Percentiles rank a stretch among this genome's conserved stretches.
Evolutionary conservation across 2,888 invertebrate genomes (phyloP).

Genomic region (Ectemnius lituratus): DNA sequence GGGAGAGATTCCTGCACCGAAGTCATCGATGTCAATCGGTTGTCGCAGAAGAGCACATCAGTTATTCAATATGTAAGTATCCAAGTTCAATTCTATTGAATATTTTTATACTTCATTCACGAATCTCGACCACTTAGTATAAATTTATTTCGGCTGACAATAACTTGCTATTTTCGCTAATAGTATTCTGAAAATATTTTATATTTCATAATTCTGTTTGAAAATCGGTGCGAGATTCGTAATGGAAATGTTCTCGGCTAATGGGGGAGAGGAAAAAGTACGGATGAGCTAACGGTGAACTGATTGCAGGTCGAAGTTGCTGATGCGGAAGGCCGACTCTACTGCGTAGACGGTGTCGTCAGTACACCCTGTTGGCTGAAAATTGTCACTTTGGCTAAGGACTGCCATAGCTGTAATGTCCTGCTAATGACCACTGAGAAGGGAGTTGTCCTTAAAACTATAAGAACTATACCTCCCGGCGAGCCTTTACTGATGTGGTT

Average conservation of each 20-base stretch:
- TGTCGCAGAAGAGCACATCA: constrained; percentile 55
- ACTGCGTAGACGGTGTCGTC: constrained; percentile 59
- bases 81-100: no score
- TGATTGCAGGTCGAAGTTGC: constrained; percentile 62
- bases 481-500: constrained; percentile 91
- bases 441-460: constrained; percentile 77
- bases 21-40: constrained; percentile 61
- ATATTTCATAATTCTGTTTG: not conserved
- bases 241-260: not conserved
- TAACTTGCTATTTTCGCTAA: no score
- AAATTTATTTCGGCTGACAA: no score
- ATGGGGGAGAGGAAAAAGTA: not conserved
- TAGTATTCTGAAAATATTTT: no score
- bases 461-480: constrained; percentile 80
- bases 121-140: no score
- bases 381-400: constrained; percentile 80
- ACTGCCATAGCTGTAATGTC: constrained; percentile 84
- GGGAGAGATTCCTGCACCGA: constrained; percentile 62
- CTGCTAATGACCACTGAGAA: constrained; percentile 74
- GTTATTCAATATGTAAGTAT: constrained; percentile 64
- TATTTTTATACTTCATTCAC: no score
- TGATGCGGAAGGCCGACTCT: constrained; percentile 63
- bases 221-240: not conserved
- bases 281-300: not conserved
- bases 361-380: constrained; percentile 72